A percentile compares a stretch with the other conserved stretches of the same genome.
These are phyloP conservation scores for Cavia aperea DNA, from an alignment of 2,113 vertebrate genomes.

Conservation along the genomic window DNA sequence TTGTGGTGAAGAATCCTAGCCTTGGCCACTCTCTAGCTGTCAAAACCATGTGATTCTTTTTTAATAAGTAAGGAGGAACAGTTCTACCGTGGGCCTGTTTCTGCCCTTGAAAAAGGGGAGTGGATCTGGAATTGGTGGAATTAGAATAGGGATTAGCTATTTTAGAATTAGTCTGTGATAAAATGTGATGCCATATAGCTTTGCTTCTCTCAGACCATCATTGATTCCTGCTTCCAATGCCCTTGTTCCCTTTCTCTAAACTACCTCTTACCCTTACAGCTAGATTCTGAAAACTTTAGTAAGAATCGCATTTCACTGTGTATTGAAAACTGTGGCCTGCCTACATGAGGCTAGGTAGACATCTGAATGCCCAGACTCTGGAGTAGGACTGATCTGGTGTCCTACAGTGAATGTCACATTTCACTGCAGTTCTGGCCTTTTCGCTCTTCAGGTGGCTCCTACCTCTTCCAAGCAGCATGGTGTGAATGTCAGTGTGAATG, in stretches of 20 bases:
- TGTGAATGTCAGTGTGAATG: conserved; percentile 96
- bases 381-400: neutral
- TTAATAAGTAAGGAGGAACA: neutral
- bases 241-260: neutral
- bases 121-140: neutral
- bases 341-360: neutral
- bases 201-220: neutral
- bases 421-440: conserved; percentile 25
- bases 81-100: neutral
- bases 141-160: neutral
- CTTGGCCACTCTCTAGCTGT: neutral
- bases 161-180: neutral
- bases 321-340: neutral
- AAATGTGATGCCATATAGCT: neutral
- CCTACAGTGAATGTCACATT: neutral
- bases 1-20: neutral
- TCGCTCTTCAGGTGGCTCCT: conserved; percentile 87
- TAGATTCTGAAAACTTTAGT: neutral
- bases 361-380: neutral
- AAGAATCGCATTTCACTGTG: neutral
- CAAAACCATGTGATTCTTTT: neutral
- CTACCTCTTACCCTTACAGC: neutral
- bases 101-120: neutral
- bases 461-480: conserved; percentile 98
- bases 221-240: neutral